A percentile compares a stretch with the other conserved stretches of the same genome.
These are phyloP conservation scores for Ibidorhyncha struthersii DNA, from an alignment of 2,113 vertebrate species.

Conservation along the genomic window DNA sequence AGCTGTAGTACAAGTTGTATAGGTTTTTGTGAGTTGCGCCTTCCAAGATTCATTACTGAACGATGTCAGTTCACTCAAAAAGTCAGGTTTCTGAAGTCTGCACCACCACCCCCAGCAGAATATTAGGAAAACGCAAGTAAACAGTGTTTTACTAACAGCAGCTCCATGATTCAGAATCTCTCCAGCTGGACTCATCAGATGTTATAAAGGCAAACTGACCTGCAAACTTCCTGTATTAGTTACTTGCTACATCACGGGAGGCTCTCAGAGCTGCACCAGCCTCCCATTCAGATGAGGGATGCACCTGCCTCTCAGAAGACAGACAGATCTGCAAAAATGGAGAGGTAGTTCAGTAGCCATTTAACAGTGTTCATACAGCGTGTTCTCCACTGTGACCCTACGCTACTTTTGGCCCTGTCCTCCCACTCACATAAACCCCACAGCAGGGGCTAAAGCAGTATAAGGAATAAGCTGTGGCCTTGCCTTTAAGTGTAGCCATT, in stretches of 20 bases:
- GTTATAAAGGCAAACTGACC: background rate
- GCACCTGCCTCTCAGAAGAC: background rate
- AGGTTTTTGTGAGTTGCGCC: background rate
- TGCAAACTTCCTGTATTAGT: background rate
- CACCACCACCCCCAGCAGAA: background rate
- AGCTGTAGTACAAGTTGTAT: background rate
- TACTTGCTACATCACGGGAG: background rate
- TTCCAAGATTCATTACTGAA: background rate
- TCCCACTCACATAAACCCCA: background rate
- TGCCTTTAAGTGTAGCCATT: background rate
- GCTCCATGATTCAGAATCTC: background rate
- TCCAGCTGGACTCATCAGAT: background rate
- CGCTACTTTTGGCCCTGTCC: background rate
- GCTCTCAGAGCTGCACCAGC: background rate
- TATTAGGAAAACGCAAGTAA: background rate
- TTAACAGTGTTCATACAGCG: background rate
- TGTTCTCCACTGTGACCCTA: background rate
- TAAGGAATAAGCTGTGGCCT: accelerated
- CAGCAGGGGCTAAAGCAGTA: background rate
- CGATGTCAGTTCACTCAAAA: background rate
- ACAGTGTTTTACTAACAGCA: background rate
- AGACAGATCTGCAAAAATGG: background rate
- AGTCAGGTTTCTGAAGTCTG: background rate
- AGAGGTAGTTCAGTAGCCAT: background rate
- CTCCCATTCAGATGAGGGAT: background rate